These are phyloP conservation scores for Liposcelis brunnea DNA, from an alignment of 2,888 invertebrate genomes.

Conservation along the genomic window DNA sequence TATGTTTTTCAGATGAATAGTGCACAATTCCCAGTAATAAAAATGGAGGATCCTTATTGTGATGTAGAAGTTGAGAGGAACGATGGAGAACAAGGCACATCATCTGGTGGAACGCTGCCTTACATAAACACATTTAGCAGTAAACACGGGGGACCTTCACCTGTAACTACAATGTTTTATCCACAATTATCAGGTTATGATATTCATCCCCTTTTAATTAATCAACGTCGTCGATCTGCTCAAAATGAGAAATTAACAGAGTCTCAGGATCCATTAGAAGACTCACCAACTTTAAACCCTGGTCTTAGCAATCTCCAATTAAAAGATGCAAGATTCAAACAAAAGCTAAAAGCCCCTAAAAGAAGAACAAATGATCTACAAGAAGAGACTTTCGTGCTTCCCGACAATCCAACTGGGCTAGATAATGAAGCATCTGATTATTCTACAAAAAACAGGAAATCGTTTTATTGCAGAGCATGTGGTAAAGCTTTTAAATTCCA, in stretches of 20 bases:
- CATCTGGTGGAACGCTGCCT: conserved; percentile 16
- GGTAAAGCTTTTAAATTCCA: conserved; percentile 20
- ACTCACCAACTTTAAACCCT: conserved; percentile 6
- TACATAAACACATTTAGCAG: conserved; percentile 14
- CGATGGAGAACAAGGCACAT: conserved; percentile 13
- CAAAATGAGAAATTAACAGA: conserved; percentile 12
- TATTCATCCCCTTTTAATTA: conserved; percentile 17
- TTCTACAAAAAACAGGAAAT: conserved; percentile 16
- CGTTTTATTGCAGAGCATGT: conserved; percentile 19
- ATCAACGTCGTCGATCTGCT: conserved; percentile 12
- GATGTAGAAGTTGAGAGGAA: conserved; percentile 15
- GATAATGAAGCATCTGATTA: conserved; percentile 11
- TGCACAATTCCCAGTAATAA: conserved; percentile 9
- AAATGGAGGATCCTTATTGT: conserved; percentile 14
- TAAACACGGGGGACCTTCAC: conserved; percentile 14
- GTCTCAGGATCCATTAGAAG: background rate
- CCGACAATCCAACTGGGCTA: conserved; percentile 6
- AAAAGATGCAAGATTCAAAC: conserved; percentile 8
- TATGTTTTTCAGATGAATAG: background rate
- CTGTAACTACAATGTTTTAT: conserved; percentile 18
- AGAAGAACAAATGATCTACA: conserved; percentile 6
- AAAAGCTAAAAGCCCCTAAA: conserved; percentile 9
- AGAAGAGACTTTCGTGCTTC: conserved; percentile 5
- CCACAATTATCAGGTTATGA: conserved; percentile 18
- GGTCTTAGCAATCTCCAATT: conserved; percentile 6